Evolutionary conservation across 2,113 vertebrate genomes (phyloP).

Genomic region (Varanus salvator): DNA sequence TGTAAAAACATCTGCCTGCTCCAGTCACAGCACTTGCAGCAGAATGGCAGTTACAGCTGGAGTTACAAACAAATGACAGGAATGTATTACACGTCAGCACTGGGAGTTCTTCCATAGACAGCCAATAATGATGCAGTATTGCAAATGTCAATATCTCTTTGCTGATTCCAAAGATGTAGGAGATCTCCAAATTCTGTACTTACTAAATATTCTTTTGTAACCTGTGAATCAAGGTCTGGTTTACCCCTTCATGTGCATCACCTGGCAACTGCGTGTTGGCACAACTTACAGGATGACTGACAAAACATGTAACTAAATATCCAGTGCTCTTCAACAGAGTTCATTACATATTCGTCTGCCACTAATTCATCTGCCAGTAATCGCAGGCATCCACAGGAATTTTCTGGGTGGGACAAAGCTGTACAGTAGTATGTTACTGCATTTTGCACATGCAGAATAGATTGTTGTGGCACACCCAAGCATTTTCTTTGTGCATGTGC

Average conservation of each 20-base stretch:
- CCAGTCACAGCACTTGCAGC: constrained; percentile 20
- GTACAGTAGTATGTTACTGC: too few species aligned
- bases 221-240: background rate
- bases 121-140: constrained; percentile 33
- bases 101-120: constrained; percentile 37
- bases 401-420: too few species aligned
- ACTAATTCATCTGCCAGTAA: background rate
- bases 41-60: constrained; percentile 29
- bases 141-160: background rate
- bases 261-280: background rate
- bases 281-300: background rate
- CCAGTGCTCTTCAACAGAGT: background rate
- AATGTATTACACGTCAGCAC: constrained; percentile 19
- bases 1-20: background rate
- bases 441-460: too few species aligned
- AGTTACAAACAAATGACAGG: constrained; percentile 42
- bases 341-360: background rate
- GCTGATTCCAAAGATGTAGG: background rate
- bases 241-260: background rate
- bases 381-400: too few species aligned
- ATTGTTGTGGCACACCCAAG: too few species aligned
- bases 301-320: background rate
- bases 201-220: constrained; percentile 32
- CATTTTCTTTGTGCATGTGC: too few species aligned
- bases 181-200: constrained; percentile 8